A percentile compares a stretch with the other conserved stretches of the same genome.
These are phyloP conservation scores for Trichopoda pennipes DNA, from an alignment of 2,888 invertebrate genomes.

Conservation along the genomic window DNA sequence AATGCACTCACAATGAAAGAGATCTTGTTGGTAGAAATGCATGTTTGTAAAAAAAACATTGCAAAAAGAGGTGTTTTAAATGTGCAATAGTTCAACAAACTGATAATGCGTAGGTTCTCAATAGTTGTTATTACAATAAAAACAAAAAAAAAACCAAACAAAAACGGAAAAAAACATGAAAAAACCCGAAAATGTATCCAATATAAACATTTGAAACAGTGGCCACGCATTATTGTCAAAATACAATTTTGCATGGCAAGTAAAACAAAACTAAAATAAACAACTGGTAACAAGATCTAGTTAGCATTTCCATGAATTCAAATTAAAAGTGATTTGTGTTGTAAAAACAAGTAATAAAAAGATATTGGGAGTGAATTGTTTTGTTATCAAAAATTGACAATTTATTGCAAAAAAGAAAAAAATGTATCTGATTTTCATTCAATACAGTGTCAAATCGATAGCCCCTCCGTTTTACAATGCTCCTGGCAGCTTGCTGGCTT, in stretches of 20 bases:
- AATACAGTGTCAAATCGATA: too few species aligned
- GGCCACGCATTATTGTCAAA: constrained; percentile 58
- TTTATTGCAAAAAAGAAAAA: too few species aligned
- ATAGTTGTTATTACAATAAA: constrained; percentile 26
- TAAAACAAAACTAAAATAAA: too few species aligned
- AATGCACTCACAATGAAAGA: constrained; percentile 32
- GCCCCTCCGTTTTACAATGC: too few species aligned
- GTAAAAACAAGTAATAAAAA: neutral
- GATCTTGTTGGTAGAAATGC: constrained; percentile 49
- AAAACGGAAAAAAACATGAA: neutral
- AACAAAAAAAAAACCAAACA: constrained; percentile 1
- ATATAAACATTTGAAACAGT: constrained; percentile 54
- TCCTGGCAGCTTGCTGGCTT: too few species aligned
- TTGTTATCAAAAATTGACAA: too few species aligned
- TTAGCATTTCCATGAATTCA: constrained; percentile 27
- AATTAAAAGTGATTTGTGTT: constrained; percentile 23
- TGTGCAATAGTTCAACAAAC: constrained; percentile 52
- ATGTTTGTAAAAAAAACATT: constrained; percentile 8
- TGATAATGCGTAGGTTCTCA: constrained; percentile 57
- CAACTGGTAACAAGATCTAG: neutral
- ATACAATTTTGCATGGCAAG: constrained; percentile 2
- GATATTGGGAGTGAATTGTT: too few species aligned
- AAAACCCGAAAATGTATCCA: neutral
- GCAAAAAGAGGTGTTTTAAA: constrained; percentile 45
- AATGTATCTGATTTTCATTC: too few species aligned